These are phyloP conservation scores for Probosciger aterrimus DNA, from an alignment of 2,113 vertebrate species.

Conservation along the genomic window DNA sequence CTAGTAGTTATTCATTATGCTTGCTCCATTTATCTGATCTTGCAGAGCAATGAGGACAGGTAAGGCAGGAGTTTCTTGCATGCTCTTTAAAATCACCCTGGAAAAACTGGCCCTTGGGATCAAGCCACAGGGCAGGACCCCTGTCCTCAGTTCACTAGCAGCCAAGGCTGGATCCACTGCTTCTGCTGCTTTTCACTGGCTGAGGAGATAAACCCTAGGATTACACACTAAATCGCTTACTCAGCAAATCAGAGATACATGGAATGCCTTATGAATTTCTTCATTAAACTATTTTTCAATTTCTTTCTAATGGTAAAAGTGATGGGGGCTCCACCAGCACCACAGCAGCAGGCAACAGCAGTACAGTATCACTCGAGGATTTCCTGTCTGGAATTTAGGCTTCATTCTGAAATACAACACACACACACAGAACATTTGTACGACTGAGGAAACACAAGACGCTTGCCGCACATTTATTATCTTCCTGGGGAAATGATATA, in stretches of 20 bases:
- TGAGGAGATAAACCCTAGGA: background rate
- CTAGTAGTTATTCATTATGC: background rate
- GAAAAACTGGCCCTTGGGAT: background rate
- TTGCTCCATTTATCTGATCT: background rate
- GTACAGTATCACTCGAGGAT: slow-evolving; percentile 4
- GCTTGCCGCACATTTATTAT: slow-evolving; percentile 48
- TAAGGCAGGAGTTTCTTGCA: background rate
- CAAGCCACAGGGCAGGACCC: background rate
- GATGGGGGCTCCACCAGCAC: background rate
- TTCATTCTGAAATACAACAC: slow-evolving; percentile 11
- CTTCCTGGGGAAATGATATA: slow-evolving; percentile 51
- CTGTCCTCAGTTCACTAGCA: background rate
- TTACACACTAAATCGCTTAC: background rate
- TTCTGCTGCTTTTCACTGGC: background rate
- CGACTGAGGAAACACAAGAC: slow-evolving; percentile 25
- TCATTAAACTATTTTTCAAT: background rate
- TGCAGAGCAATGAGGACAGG: background rate
- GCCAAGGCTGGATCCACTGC: background rate
- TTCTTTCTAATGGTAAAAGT: background rate
- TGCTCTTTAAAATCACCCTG: background rate
- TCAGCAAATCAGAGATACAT: background rate
- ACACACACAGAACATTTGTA: background rate
- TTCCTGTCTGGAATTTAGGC: slow-evolving; percentile 24
- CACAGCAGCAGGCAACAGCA: background rate
- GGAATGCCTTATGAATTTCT: background rate